These are phyloP conservation scores for Eulemur rubriventer DNA, from an alignment of 2,797 vertebrate species.

Conservation along the genomic window DNA sequence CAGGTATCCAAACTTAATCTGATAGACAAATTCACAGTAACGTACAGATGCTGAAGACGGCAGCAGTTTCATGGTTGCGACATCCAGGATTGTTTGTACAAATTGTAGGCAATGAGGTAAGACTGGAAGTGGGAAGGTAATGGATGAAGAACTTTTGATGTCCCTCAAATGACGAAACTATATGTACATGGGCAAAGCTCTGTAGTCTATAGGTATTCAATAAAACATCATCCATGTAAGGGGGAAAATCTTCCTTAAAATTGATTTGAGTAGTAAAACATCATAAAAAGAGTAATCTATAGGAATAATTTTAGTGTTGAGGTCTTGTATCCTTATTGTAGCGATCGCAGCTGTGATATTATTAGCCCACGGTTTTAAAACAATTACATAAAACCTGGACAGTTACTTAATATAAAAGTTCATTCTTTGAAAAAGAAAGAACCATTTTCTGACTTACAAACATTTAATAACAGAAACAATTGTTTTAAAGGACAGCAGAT, in stretches of 20 bases:
- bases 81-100: neutral
- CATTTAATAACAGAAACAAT: constrained; percentile 5
- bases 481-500: neutral
- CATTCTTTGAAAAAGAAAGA: constrained; percentile 26
- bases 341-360: neutral
- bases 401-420: constrained; percentile 29
- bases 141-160: neutral
- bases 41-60: neutral
- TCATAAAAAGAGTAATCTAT: neutral
- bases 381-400: neutral
- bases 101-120: neutral
- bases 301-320: constrained; percentile 24
- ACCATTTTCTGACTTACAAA: neutral
- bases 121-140: neutral
- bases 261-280: constrained; percentile 7
- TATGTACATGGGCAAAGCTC: neutral
- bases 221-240: neutral
- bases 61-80: neutral
- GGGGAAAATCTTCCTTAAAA: neutral
- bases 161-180: neutral
- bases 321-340: neutral
- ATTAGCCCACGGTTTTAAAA: neutral
- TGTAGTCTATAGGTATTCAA: neutral
- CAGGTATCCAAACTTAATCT: neutral
- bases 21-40: neutral